Evolutionary conservation across 2,888 invertebrate species (phyloP), one percentile per base, ranked within the genome.

Genomic region (Gibbula magus): DNA sequence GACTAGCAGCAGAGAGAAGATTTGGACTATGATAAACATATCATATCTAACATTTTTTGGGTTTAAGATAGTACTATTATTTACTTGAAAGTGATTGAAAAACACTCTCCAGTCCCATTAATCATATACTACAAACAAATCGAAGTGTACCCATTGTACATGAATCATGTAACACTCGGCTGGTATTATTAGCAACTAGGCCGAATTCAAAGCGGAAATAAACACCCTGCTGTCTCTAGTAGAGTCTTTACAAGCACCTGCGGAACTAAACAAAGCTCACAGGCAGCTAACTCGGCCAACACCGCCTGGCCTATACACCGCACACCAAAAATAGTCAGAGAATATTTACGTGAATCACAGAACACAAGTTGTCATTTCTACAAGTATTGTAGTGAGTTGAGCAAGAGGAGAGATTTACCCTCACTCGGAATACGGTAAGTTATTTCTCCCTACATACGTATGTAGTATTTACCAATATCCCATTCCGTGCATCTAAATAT

Each of bases 321-420:
- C 22, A 22, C 61, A 61, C 61, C 61, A 61, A 61, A 61, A 61
- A 61, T 61, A 61, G 61, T 61, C 61, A 61, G 45, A 29, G 16
- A 29, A 25, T 4, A 13, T 25, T 29, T 25, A 5, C 29, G 61
- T 61, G 61, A 61, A 29, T 61, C 61, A 61, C 61, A 61, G 61
- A 61, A 29, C 20, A 29, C 45, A 29, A 29, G 20, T 18, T 29
- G 61, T 61, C 29, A 61, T 61, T 56, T 61, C 61, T n/a, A 25
- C 16, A 61, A 29, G 29, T 29, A 29, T 61, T 61, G 25, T 25
- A 22, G 2, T 13, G 61, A 25, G 29, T 61, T 61, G 16, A 13
- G 29, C 10, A 25, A 61, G 61, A 25, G 18, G 61, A 25, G 18
- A 61, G 29, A 29, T 18, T 29, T 61, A 25, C 29, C 22, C 61